Conservation (phyloP, 92 coral and sea anemone species). For the Actinostola sp. region DNA sequence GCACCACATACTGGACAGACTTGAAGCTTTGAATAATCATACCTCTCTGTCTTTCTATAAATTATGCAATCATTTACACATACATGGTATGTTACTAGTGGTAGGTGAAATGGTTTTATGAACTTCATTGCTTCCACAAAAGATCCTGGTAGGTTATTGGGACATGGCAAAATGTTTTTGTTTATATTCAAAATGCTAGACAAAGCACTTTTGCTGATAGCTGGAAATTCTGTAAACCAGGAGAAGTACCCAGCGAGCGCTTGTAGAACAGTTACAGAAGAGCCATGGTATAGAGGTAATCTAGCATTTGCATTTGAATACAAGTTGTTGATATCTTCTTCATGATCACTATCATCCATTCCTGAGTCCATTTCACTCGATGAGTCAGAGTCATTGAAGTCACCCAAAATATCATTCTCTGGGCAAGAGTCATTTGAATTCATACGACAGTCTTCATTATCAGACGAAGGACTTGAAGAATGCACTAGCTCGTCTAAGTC, state of each 20-base stretch:
- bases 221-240: slow-evolving; percentile 61
- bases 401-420: no score
- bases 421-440: no score
- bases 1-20: slow-evolving; percentile 37
- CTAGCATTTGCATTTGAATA: no score
- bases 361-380: no score
- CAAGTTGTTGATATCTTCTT: no score
- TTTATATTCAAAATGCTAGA: slow-evolving; percentile 42
- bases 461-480: no score
- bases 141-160: slow-evolving; percentile 16
- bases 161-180: slow-evolving; percentile 30
- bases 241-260: slow-evolving; percentile 43
- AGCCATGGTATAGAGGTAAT: slow-evolving; percentile 41
- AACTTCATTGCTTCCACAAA: slow-evolving; percentile 38
- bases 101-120: slow-evolving; percentile 41
- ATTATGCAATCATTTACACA: slow-evolving; percentile 62
- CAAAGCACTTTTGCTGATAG: slow-evolving; percentile 55
- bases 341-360: no score
- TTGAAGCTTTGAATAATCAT: slow-evolving; percentile 23
- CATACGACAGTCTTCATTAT: no score
- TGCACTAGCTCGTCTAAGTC: no score
- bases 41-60: slow-evolving; percentile 31
- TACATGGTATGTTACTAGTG: slow-evolving; percentile 33
- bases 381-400: no score
- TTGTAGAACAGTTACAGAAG: slow-evolving; percentile 45